A percentile compares a stretch with the other conserved stretches of the same genome.
phyloP scores from a whole-genome alignment of 2,888 invertebrate genomes.

The Lottia gigantea region DNA sequence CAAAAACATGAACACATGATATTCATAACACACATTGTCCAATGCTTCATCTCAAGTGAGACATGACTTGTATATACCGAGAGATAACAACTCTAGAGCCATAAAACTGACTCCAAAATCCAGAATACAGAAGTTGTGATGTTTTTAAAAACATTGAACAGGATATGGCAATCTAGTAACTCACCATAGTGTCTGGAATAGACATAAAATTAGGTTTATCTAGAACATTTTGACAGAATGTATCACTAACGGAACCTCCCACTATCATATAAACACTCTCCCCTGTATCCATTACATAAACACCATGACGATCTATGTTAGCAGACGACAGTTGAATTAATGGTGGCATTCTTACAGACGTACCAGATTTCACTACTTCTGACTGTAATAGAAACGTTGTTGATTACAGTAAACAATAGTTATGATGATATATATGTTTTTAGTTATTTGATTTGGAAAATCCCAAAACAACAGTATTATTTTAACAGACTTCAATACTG shows the following conservation, averaged over 20 bases:
- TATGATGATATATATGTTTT: too few relatives aligned
- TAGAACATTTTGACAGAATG: slow-evolving; percentile 82
- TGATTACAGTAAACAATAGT: too few relatives aligned
- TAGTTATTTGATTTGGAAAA: too few relatives aligned
- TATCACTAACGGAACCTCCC: slow-evolving; percentile 80
- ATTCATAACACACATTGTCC: too few relatives aligned
- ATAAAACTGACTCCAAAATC: too few relatives aligned
- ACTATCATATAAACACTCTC: slow-evolving; percentile 85
- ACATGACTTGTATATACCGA: too few relatives aligned
- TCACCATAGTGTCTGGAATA: slow-evolving; percentile 59
- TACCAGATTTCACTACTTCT: slow-evolving; percentile 60
- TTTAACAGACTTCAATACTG: too few relatives aligned
- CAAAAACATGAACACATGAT: too few relatives aligned
- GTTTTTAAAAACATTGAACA: not conserved
- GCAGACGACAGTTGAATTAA: slow-evolving; percentile 85
- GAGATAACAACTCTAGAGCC: too few relatives aligned
- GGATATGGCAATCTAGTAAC: slow-evolving; percentile 18
- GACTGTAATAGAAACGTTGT: slow-evolving; percentile 46
- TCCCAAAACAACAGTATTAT: too few relatives aligned
- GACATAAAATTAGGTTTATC: slow-evolving; percentile 72
- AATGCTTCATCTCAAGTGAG: too few relatives aligned
- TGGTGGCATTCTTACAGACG: slow-evolving; percentile 74
- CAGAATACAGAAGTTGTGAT: not conserved
- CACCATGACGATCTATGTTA: slow-evolving; percentile 80
- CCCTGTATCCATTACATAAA: slow-evolving; percentile 91